Base-by-base conservation (phyloP, 1,140 invertebrate genomes). In the Bemisia tabaci region DNA sequence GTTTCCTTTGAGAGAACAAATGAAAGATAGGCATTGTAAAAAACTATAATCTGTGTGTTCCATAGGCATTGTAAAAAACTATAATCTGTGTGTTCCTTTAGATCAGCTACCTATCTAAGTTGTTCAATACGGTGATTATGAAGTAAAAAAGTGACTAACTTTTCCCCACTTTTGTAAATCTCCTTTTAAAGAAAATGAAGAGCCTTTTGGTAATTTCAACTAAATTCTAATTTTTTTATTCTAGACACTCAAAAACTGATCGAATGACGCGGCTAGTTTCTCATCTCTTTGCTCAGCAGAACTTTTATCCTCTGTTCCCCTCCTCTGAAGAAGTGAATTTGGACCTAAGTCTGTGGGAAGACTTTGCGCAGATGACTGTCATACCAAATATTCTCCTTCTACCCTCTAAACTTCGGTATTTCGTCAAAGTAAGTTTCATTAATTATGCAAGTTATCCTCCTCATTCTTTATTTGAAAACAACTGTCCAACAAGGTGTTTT, bases 281-380 rank as follows among this genome's bases (percentile, higher is more conserved):
- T 59, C 90, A 95, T 75, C 73, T 95, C 26, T 74, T 95, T 26
- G 75, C 80, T 65, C 92, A 95, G 78, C 83, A 84, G 69, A 85
- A 82, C 71, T 92, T 89, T 74, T 93, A 92, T 77, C 92, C 93
- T 17, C 73, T 94, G 12, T 87, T 87, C 76, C 90, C 91, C 66
- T 82, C 88, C n/a, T 75, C 79, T 25, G 78, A 83, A 68, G 83
- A 85, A 62, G 74, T 88, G 12, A 83, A 84, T 70, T 72, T 89
- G 2, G 91, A 94, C 76, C 26, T 71, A 17, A 79, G 82, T 63
- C 76, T 89, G 59, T 88, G 86, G 78, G 82, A 87, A 58, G 81
- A 84, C 69, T 82, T 86, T 74, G 84, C 83, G 12, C 81, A 83
- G 65, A 79, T 92, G 66, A 78, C 85, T 17, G 76, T 80, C 62